Evolutionary conservation across 2,888 invertebrate species (phyloP), one percentile per base, ranked within the genome.

Genomic region (Pemphredon lugubris): DNA sequence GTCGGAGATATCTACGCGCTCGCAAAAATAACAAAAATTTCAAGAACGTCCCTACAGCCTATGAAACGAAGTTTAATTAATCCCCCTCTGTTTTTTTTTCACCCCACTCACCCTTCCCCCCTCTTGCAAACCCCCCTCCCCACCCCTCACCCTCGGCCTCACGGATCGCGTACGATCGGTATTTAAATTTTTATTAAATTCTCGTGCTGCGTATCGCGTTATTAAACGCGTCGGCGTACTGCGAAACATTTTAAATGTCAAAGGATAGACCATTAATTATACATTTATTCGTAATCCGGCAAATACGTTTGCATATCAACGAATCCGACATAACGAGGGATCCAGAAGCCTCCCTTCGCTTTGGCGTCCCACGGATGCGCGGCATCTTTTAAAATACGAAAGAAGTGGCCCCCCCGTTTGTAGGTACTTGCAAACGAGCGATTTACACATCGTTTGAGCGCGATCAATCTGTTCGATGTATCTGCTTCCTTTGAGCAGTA

Each of bases 361-460:
- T n/a, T n/a, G n/a, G n/a, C n/a, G 18, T 16, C 16, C 16, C 16
- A 4, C 6, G 16, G 5, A 11, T 40, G 16, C 16, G 18, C 16
- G 1, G 40, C 16, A 16, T 44, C 44, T 21, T 54, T 53, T 20
- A 20, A 20, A 32, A 20, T 40, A 30, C 32, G 6, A 21, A 32
- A 32, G 42, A 30, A 44, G 20, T 4, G 30, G 1, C 18, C 13
- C 20, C 18, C n/a, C n/a, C n/a, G n/a, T n/a, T 54, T 18, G 30
- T 30, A 23, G 30, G 34, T 55, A 37, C 37, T 59, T 54, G 44
- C 72, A 37, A 63, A 58, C 64, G 64, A 74, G 40, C 53, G 66
- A 72, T 80, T 74, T 74, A 61, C 77, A 69, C 73, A 80, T 71
- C 71, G 71, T 77, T 74, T 59, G 71, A 80, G 44, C 57, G 32